Evolutionary conservation across 2,113 vertebrate genomes (phyloP), one percentile per base, ranked within the genome.

Genomic region (Rostratula benghalensis): DNA sequence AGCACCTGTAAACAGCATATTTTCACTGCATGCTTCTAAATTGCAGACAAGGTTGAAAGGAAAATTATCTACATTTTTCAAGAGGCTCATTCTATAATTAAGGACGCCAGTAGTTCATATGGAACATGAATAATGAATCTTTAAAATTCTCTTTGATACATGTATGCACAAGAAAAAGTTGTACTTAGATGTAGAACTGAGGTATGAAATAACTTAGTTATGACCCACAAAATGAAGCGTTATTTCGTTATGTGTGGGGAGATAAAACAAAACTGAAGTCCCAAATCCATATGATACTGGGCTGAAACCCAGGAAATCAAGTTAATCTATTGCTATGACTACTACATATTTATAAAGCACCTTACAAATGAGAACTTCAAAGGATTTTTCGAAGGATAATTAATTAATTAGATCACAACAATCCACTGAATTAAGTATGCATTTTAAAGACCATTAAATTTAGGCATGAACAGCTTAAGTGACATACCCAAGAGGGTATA

Each of bases 51-150:
- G 45, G 12, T 64, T 88, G 87, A 70, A 96, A 86, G 46, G 39
- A 78, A 96, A 83, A 87, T 63, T 83, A 85, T 56, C 53, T 73
- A 30, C 28, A 63, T 57, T 89, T 94, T 94, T 90, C 77, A 79
- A 93, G 71, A 91, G 70, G 4, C 4, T 95, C 92, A 70, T 76
- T 87, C 93, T 90, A 69, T 45, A 94, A 83, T 69, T 86, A 94
- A 89, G 57, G 25, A 86, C 73, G 85, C 22, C 33, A 78, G 50
- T 83, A 45, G 35, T 64, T 87, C 70, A 54, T 71, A 78, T 25
- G 59, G 24, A 94, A 84, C 7, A 81, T 35, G 24, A 80, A 73
- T 74, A 81, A 81, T 9, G 23, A 54, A 69, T 87, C 30, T 80
- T 89, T 59, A 67, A 95, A 91, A 56, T 79, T 63, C n/a, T 91